Conservation (phyloP, 1,140 invertebrate genomes). For the Spodoptera litura region DNA sequence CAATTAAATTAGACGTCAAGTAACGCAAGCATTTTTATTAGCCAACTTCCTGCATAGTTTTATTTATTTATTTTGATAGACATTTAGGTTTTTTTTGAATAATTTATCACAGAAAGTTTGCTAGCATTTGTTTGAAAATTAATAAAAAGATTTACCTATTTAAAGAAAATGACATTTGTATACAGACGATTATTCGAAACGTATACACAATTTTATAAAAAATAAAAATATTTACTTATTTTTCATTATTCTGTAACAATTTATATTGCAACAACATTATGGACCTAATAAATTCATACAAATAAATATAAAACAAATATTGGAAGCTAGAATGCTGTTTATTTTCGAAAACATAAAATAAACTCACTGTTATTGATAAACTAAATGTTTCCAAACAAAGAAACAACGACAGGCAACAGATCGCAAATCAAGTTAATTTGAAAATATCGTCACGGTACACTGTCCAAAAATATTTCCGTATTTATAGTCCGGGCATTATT, state of each 20-base stretch:
- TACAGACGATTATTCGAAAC: neutral
- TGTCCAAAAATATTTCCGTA: slow-evolving; percentile 82
- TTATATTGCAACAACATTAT: slow-evolving; percentile 52
- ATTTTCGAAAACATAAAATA: neutral
- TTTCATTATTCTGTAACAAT: neutral
- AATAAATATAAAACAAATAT: slow-evolving; percentile 23
- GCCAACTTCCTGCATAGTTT: too few species aligned
- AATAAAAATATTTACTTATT: neutral
- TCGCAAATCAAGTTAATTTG: slow-evolving; percentile 59
- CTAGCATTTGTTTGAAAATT: too few species aligned
- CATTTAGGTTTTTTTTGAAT: too few species aligned
- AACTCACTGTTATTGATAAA: slow-evolving; percentile 12
- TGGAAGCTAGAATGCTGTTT: slow-evolving; percentile 48
- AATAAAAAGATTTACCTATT: too few species aligned
- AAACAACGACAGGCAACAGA: slow-evolving; percentile 33
- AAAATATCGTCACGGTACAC: slow-evolving; percentile 58
- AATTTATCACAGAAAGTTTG: too few species aligned
- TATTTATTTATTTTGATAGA: too few species aligned
- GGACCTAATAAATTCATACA: slow-evolving; percentile 37
- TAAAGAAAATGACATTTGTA: neutral
- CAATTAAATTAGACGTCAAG: too few species aligned
- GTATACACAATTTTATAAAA: neutral
- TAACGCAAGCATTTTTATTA: too few species aligned
- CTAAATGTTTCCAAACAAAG: slow-evolving; percentile 53
- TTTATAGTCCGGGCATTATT: slow-evolving; percentile 77